phyloP scores from a whole-genome alignment of 2,113 vertebrate genomes.

The Trichechus manatus region DNA sequence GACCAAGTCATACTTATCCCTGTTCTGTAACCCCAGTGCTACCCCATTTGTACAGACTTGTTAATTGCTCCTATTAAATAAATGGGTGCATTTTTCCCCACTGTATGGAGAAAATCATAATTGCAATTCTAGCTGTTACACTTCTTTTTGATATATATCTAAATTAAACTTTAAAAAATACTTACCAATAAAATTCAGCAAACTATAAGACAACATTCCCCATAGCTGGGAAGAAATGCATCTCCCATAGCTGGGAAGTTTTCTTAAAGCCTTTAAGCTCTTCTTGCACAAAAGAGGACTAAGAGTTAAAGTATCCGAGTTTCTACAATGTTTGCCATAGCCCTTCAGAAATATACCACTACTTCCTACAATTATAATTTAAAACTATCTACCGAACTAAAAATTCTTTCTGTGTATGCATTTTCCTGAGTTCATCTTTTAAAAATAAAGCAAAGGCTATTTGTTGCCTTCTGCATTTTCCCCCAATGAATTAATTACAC shows the following conservation, averaged over 20 bases:
- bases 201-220: constrained; percentile 51
- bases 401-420: background rate
- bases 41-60: background rate
- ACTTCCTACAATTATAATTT: background rate
- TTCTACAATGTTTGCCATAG: background rate
- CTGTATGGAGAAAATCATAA: constrained; percentile 11
- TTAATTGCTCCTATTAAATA: background rate
- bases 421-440: constrained; percentile 44
- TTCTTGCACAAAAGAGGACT: background rate
- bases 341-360: background rate
- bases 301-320: background rate
- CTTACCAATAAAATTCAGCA: constrained; percentile 24
- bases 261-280: constrained; percentile 50
- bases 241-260: constrained; percentile 52
- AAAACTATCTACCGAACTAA: constrained; percentile 26
- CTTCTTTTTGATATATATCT: constrained; percentile 36
- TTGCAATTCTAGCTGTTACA: constrained; percentile 38
- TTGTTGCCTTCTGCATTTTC: constrained; percentile 37
- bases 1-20: background rate
- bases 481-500: background rate
- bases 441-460: constrained; percentile 52
- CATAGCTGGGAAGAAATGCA: constrained; percentile 11
- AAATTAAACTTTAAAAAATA: constrained; percentile 70
- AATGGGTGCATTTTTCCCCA: background rate
- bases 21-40: background rate